Base-by-base conservation (phyloP, 1,140 invertebrate species). In the Magallana ariakensis region DNA sequence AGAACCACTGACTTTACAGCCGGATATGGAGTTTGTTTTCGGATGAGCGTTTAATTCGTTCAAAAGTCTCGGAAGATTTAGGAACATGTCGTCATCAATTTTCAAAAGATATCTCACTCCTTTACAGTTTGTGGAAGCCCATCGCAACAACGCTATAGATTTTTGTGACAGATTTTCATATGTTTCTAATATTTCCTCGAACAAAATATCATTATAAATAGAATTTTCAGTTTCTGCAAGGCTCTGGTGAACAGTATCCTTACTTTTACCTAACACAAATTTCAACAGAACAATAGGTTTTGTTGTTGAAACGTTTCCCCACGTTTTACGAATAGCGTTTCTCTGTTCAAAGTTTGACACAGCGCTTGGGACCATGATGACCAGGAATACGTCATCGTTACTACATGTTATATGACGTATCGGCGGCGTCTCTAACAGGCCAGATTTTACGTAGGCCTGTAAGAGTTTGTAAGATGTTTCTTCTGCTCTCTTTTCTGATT, bases 81-180 rank as follows among this genome's bases (percentile, higher is more conserved):
- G 89, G 87, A 95, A 95, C 90, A 95, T 94, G 89, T 96, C 95
- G 86, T 95, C 95, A 88, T 96, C 95, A 15, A 93, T 93, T 90
- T 95, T 95, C 70, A 95, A 87, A 46, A 95, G 87, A 87, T 92
- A 95, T 87, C 80, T 87, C 7, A 96, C 97, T 88, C 95, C 94
- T 88, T 92, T 90, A 92, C 94, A 96, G 94, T 96, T 95, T 92
- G 96, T 96, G 7, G 96, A 95, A 70, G 96, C 96, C 96, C 97
- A 98, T 93, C 97, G 97, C 55, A 98, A 95, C 6, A 96, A 96
- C 96, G 97, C 97, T 3, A 97, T 96, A 94, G 97, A 97, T 93
- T 98, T 98, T 91, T 97, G 97, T 1, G 97, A 97, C 94, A 98
- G 96, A 94, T 98, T 98, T 90, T 96, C 95, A 92, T 98, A 98